phyloP scores from a whole-genome alignment of 2,797 vertebrate genomes.

The Sebastes flavidus region DNA sequence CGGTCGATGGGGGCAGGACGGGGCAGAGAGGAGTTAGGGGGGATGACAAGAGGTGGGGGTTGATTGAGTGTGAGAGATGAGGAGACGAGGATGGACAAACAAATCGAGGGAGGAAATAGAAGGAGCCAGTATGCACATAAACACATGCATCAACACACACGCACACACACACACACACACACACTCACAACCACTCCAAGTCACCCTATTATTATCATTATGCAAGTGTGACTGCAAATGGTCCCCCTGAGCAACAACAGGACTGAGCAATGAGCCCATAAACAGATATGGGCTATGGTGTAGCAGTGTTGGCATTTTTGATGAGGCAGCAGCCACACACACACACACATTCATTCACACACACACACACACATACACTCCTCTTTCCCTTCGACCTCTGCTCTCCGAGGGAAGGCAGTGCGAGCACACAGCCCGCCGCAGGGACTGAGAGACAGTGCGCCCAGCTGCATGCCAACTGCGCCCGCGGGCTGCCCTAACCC shows the following conservation, averaged over 20 bases:
- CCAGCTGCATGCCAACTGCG: constrained; percentile 85
- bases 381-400: constrained; percentile 75
- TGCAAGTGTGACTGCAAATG: constrained; percentile 78
- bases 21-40: neutral
- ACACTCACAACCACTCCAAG: constrained; percentile 61
- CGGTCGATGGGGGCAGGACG: constrained; percentile 5
- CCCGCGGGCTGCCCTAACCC: constrained; percentile 75
- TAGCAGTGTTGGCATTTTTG: constrained; percentile 73
- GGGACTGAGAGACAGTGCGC: constrained; percentile 76
- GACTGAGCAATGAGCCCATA: constrained; percentile 75
- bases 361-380: constrained; percentile 48
- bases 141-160: constrained; percentile 8
- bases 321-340: constrained; percentile 65
- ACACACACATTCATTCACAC: constrained; percentile 20
- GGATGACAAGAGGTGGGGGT: neutral
- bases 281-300: constrained; percentile 68
- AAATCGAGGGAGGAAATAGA: constrained; percentile 26
- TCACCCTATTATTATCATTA: constrained; percentile 80
- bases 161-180: neutral
- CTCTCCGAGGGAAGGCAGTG: constrained; percentile 73
- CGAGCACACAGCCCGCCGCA: constrained; percentile 68
- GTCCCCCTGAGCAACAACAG: constrained; percentile 73
- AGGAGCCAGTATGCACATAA: constrained; percentile 11
- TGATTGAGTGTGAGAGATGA: constrained; percentile 10
- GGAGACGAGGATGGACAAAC: constrained; percentile 38